phyloP scores from a whole-genome alignment of 2,888 invertebrate genomes.

The Ferrisia virgata region DNA sequence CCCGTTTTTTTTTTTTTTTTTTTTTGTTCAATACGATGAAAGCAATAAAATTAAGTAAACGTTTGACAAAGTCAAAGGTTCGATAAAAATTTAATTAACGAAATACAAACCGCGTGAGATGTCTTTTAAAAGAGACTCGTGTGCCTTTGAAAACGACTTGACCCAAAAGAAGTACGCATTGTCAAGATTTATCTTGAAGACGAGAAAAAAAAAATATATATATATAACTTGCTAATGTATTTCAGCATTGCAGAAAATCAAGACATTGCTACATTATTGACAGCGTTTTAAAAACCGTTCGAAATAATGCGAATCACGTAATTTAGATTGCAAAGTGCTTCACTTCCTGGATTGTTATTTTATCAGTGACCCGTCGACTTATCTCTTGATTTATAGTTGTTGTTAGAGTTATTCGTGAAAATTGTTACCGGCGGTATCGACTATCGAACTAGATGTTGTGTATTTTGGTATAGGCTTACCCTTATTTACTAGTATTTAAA shows the following conservation, averaged over 20 bases:
- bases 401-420: neutral
- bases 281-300: slow-evolving; percentile 16
- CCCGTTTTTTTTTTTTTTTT: neutral
- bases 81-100: neutral
- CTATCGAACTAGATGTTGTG: neutral
- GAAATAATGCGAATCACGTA: slow-evolving; percentile 40
- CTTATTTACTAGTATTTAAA: neutral
- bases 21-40: neutral
- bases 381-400: slow-evolving; percentile 30
- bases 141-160: neutral
- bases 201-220: neutral
- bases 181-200: neutral
- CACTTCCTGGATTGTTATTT: slow-evolving; percentile 18
- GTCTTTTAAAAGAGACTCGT: neutral
- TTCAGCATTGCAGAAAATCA: neutral
- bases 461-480: neutral
- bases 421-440: neutral
- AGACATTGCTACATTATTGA: slow-evolving; percentile 4
- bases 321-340: slow-evolving; percentile 27
- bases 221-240: neutral
- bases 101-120: neutral
- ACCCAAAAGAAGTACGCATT: neutral
- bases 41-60: neutral
- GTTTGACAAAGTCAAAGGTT: neutral
- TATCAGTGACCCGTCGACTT: slow-evolving; percentile 24